Conservation (phyloP, 2,113 vertebrate genomes). For the Tringa solitaria region DNA sequence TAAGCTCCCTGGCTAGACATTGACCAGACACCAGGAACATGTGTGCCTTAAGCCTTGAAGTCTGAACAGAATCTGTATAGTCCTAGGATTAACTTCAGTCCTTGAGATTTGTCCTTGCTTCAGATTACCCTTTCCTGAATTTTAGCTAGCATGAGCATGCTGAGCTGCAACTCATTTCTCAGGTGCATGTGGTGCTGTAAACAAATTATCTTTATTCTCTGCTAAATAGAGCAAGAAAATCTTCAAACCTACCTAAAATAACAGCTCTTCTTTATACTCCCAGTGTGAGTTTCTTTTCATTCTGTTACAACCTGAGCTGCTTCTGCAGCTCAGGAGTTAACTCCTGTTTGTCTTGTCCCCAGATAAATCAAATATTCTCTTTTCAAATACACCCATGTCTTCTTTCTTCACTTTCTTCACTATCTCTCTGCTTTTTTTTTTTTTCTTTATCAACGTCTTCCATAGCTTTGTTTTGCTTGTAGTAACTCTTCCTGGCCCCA, state of each 20-base stretch:
- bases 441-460: neutral
- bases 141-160: neutral
- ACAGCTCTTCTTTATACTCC: constrained; percentile 22
- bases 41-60: constrained; percentile 31
- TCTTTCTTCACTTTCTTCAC: neutral
- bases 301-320: neutral
- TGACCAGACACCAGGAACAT: neutral
- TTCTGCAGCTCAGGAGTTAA: constrained; percentile 4
- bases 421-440: neutral
- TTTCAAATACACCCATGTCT: neutral
- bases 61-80: constrained; percentile 18
- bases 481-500: neutral
- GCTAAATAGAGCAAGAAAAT: constrained; percentile 63
- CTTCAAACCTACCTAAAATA: constrained; percentile 45
- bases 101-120: constrained; percentile 35
- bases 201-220: constrained; percentile 59
- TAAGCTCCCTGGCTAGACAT: constrained; percentile 23
- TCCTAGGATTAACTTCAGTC: constrained; percentile 32
- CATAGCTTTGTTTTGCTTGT: neutral
- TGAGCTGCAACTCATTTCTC: constrained; percentile 40
- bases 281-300: constrained; percentile 3
- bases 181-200: constrained; percentile 42
- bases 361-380: neutral
- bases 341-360: neutral
- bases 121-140: constrained; percentile 2